Evolutionary conservation across 1,140 invertebrate species (phyloP).

Genomic region (Lordiphosa mommai): DNA sequence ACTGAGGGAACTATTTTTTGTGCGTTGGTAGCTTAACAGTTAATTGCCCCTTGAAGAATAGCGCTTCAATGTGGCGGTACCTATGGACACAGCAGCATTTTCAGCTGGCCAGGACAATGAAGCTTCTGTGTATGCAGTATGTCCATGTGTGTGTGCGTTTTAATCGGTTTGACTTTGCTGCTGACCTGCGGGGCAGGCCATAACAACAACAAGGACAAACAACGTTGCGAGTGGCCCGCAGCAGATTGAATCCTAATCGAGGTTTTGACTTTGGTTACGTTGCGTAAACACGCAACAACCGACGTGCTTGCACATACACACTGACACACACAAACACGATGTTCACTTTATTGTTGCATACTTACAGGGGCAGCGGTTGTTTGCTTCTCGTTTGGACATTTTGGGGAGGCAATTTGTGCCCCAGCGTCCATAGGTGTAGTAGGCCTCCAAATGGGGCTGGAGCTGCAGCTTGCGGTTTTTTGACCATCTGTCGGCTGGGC

Average conservation of each 20-base stretch:
- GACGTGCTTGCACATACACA: constrained; percentile 22
- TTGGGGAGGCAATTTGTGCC: constrained; percentile 41
- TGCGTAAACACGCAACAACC: constrained; percentile 75
- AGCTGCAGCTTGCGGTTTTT: constrained; percentile 38
- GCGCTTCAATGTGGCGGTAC: constrained; percentile 32
- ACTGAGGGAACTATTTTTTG: constrained; percentile 53
- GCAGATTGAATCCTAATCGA: constrained; percentile 77
- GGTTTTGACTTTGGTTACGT: constrained; percentile 77
- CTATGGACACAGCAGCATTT: constrained; percentile 42
- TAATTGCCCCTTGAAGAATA: constrained; percentile 76
- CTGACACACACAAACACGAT: constrained; percentile 6
- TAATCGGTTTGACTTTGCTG: constrained; percentile 72
- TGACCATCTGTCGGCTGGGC: constrained; percentile 7
- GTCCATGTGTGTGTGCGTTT: constrained; percentile 31
- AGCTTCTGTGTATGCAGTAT: background rate
- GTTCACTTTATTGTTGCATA: constrained; percentile 67
- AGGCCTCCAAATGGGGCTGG: constrained; percentile 10
- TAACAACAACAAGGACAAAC: constrained; percentile 42
- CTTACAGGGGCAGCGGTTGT: constrained; percentile 55
- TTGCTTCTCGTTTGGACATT: constrained; percentile 46
- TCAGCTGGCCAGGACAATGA: constrained; percentile 21
- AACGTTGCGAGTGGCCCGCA: constrained; percentile 53
- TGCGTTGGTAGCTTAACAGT: constrained; percentile 49
- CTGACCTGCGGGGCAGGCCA: constrained; percentile 51
- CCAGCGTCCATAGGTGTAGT: constrained; percentile 4